Base-by-base conservation (phyloP, 2,113 vertebrate species). In the Mirounga angustirostris region DNA sequence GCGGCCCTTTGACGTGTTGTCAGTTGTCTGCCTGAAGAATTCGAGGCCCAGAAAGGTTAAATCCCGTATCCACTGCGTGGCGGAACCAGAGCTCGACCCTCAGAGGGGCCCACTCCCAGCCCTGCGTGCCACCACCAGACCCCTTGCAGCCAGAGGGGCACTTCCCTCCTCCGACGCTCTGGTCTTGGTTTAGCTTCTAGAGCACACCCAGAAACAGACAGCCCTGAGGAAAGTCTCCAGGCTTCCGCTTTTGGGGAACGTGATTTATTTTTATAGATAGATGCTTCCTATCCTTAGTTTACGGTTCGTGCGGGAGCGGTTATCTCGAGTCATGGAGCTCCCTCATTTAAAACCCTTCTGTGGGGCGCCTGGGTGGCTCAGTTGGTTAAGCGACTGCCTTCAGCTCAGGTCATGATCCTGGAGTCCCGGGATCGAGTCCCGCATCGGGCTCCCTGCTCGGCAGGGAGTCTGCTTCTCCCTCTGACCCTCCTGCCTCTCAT, bases 91-190 rank as follows among this genome's bases (percentile, higher is more conserved):
- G 19, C 15, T 18, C 6, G 58, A n/a, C 52, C 26, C 76, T 46
- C 24, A 2, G n/a, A 26, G 78, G n/a, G 54, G 46, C 56, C 5
- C n/a, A 1, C 63, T 40, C 16, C 0, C 11, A 82, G 52, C 46
- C 63, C 24, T 10, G 30, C 30, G 0, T 24, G 46, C 4, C 54
- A 9, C 40, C 14, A 52, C 14, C 22, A 24, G 1, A 12, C n/a
- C 13, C 14, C 14, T 4, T 11, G 58, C 33, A 2, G 84, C 43
- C 21, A 7, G 26, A 56, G 26, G 26, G 71, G 7, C 43, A 1
- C 30, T 24, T 33, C 9, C 18, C 19, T 12, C 16, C 0, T 7
- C 12, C 0, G 18, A 15, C 40, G 65, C 74, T 19, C 65, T 13
- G 14, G 3, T 28, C 30, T 50, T 30, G 33, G 52, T 11, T 28